These are phyloP conservation scores for Trissonchulus latispiculum DNA, from an alignment of 2,888 invertebrate species.

Conservation along the genomic window DNA sequence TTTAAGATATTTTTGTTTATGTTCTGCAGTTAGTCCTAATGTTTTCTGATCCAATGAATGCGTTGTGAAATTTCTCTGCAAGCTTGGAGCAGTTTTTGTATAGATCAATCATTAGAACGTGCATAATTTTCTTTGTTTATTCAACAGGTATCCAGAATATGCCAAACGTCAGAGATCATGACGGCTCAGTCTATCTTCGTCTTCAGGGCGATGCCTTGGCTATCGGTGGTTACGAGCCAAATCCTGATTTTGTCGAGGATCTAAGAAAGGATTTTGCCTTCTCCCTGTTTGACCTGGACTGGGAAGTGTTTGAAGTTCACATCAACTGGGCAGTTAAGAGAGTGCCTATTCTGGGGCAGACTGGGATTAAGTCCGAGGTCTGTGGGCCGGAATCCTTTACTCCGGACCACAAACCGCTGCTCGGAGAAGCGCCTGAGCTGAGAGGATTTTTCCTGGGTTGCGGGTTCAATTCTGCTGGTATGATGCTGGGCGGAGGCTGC, in stretches of 20 bases:
- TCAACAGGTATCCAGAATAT: constrained; percentile 61
- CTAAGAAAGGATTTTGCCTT: constrained; percentile 69
- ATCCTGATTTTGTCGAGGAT: constrained; percentile 67
- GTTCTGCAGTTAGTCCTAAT: no score
- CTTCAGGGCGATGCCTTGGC: constrained; percentile 66
- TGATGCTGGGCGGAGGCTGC: constrained; percentile 81
- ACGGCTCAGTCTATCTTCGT: constrained; percentile 63
- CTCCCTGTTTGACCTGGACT: constrained; percentile 73
- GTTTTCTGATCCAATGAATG: no score
- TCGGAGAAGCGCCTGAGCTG: constrained; percentile 55
- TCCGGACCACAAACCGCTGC: constrained; percentile 74
- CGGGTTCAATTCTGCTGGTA: constrained; percentile 71
- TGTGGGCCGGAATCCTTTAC: constrained; percentile 64
- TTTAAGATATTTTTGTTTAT: no score
- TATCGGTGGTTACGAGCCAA: constrained; percentile 75
- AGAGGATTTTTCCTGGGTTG: constrained; percentile 70
- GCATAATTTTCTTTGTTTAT: no score
- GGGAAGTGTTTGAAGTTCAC: constrained; percentile 69
- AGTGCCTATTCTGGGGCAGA: neutral
- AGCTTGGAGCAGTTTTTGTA: no score
- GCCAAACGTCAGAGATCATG: constrained; percentile 77
- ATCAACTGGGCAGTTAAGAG: constrained; percentile 44
- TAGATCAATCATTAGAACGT: no score
- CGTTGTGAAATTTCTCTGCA: no score
- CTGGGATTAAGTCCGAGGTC: constrained; percentile 19